These are phyloP conservation scores for Diplodus sargus DNA, from an alignment of 2,797 vertebrate species.

Conservation along the genomic window DNA sequence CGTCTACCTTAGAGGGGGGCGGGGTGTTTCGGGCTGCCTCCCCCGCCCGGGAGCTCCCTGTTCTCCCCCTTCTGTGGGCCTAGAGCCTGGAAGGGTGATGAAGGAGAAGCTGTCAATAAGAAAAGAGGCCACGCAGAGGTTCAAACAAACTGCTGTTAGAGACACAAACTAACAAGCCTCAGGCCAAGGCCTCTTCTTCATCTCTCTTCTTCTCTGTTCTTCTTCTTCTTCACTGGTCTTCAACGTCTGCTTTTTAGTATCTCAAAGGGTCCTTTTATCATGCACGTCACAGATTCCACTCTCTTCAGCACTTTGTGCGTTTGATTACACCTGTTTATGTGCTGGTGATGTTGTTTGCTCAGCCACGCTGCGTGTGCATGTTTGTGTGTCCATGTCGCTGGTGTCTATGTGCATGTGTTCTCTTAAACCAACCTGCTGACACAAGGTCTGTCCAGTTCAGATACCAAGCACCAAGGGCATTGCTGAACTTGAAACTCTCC, in stretches of 20 bases:
- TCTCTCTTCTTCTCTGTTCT: slow-evolving; percentile 42
- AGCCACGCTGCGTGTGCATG: slow-evolving; percentile 57
- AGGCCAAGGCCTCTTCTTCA: slow-evolving; percentile 61
- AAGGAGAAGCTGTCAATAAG: slow-evolving; percentile 71
- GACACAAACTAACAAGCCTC: slow-evolving; percentile 77
- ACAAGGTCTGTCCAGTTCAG: slow-evolving; percentile 71
- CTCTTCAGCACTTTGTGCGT: slow-evolving; percentile 81
- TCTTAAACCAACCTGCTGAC: slow-evolving; percentile 81
- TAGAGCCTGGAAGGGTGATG: slow-evolving; percentile 57
- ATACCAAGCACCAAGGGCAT: slow-evolving; percentile 45
- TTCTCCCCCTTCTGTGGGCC: slow-evolving; percentile 36
- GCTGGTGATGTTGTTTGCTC: slow-evolving; percentile 79
- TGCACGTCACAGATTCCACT: slow-evolving; percentile 73
- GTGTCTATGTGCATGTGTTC: slow-evolving; percentile 59
- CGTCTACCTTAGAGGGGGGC: slow-evolving; percentile 46
- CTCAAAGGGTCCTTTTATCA: slow-evolving; percentile 81
- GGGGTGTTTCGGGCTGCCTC: slow-evolving; percentile 33
- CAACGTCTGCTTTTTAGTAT: slow-evolving; percentile 47
- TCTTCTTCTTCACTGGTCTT: slow-evolving; percentile 70
- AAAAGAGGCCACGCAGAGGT: slow-evolving; percentile 61
- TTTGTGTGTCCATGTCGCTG: slow-evolving; percentile 38
- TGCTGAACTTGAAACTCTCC: slow-evolving; percentile 62
- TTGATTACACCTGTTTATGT: slow-evolving; percentile 82
- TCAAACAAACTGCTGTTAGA: slow-evolving; percentile 82
- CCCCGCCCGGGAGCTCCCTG: slow-evolving; percentile 28